These are phyloP conservation scores for Diplodus puntazzo DNA, from an alignment of 2,797 vertebrate genomes.

Conservation along the genomic window DNA sequence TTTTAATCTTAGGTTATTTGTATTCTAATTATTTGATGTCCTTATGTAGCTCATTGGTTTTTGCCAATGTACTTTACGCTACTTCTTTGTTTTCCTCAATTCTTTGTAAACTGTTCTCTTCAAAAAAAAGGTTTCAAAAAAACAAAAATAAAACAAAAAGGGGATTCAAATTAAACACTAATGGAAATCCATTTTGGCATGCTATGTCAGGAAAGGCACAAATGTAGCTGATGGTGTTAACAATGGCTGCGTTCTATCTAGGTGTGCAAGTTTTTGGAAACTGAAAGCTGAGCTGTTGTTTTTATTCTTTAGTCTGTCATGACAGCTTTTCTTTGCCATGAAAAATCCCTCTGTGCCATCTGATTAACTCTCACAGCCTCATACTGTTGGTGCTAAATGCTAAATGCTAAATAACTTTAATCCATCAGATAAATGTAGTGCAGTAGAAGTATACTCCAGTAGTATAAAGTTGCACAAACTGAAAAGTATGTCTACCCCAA, in stretches of 20 bases:
- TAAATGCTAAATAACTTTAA: no score
- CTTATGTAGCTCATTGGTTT: no score
- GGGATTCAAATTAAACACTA: not conserved
- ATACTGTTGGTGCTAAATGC: not conserved
- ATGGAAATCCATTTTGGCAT: not conserved
- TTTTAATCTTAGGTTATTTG: no score
- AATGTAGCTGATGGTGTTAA: not conserved
- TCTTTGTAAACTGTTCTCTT: no score
- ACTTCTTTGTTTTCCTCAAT: no score
- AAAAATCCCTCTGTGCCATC: not conserved
- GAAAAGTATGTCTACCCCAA: not conserved
- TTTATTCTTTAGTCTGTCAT: not conserved
- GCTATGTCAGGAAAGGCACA: not conserved
- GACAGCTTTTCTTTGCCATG: not conserved
- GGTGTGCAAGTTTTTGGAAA: not conserved
- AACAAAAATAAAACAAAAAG: no score
- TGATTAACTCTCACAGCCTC: not conserved
- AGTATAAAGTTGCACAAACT: not conserved
- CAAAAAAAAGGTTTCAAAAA: no score
- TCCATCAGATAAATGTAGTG: not conserved
- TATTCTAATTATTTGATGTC: no score
- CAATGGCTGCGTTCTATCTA: not conserved
- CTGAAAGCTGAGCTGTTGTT: no score
- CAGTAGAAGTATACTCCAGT: no score
- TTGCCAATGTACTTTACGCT: no score